Percentiles rank a stretch among this genome's conserved stretches.
phyloP scores from a whole-genome alignment of 2,797 vertebrate genomes.

The Neostethus bicornis region DNA sequence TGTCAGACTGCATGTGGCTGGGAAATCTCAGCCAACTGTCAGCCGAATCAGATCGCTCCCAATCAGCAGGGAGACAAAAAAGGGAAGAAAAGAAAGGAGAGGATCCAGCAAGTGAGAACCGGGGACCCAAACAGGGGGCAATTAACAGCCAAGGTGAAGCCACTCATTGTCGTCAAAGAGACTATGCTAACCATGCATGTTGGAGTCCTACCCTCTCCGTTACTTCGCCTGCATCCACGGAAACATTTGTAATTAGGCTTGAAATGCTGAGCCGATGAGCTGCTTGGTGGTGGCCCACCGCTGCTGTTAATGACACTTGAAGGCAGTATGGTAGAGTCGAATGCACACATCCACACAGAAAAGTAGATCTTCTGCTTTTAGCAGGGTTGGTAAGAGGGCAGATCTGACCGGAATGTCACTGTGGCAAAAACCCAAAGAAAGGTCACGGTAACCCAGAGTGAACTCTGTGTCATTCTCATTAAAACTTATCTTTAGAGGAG shows the following conservation, averaged over 20 bases:
- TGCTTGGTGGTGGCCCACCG: constrained; percentile 43
- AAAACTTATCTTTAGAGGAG: constrained; percentile 71
- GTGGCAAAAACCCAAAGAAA: constrained; percentile 66
- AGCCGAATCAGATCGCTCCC: constrained; percentile 70
- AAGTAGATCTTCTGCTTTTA: constrained; percentile 26
- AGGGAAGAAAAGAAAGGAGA: constrained; percentile 51
- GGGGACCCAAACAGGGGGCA: constrained; percentile 68
- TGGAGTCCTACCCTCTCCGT: constrained; percentile 60
- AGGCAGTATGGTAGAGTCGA: constrained; percentile 21
- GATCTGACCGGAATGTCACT: constrained; percentile 37
- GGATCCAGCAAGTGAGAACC: constrained; percentile 59
- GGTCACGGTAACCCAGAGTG: constrained; percentile 75
- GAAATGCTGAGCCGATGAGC: constrained; percentile 57
- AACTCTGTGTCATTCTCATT: constrained; percentile 74
- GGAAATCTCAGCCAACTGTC: constrained; percentile 82
- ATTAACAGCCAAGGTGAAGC: constrained; percentile 79
- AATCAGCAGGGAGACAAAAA: constrained; percentile 70
- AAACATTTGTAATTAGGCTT: constrained; percentile 73
- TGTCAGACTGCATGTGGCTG: constrained; percentile 78
- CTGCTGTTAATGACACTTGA: constrained; percentile 65
- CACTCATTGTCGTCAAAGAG: constrained; percentile 70
- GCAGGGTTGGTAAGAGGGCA: constrained; percentile 31
- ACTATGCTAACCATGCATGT: constrained; percentile 70
- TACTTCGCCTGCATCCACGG: constrained; percentile 60
- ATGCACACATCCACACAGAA: constrained; percentile 26